These are phyloP conservation scores for Nomada fabriciana DNA, from an alignment of 2,888 invertebrate species.

Conservation along the genomic window DNA sequence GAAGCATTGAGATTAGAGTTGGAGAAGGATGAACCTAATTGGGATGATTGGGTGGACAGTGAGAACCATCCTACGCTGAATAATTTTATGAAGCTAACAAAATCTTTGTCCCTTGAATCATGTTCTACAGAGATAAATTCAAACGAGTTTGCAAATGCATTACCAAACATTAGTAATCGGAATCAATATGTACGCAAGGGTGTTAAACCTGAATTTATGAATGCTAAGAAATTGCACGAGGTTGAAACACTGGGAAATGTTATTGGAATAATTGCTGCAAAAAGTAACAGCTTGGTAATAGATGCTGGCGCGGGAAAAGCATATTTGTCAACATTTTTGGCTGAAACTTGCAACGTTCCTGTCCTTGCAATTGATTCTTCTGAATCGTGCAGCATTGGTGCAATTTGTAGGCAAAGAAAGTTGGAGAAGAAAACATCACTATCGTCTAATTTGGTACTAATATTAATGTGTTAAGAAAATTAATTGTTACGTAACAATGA, in stretches of 20 bases:
- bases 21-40: conserved; percentile 33
- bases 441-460: conserved; percentile 65
- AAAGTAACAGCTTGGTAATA: conserved; percentile 82
- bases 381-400: conserved; percentile 88
- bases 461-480: conserved; percentile 13
- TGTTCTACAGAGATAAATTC: conserved; percentile 63
- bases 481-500: background rate
- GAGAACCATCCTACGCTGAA: conserved; percentile 45
- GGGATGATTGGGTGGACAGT: conserved; percentile 34
- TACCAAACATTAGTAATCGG: conserved; percentile 6
- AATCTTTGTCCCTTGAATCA: conserved; percentile 75
- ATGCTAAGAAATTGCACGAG: conserved; percentile 93
- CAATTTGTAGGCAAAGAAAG: conserved; percentile 84
- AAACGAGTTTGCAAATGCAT: conserved; percentile 83
- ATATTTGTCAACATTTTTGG: conserved; percentile 89
- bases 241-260: conserved; percentile 75
- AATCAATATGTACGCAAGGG: conserved; percentile 16
- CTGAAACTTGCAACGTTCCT: conserved; percentile 89
- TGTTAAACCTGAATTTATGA: conserved; percentile 88
- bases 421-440: conserved; percentile 57
- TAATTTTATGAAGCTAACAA: conserved; percentile 67
- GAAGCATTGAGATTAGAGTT: conserved; percentile 82
- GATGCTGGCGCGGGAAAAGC: conserved; percentile 97
- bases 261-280: conserved; percentile 66
- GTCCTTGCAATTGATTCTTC: conserved; percentile 94